A percentile compares a stretch with the other conserved stretches of the same genome.
Evolutionary conservation across 2,797 vertebrate species (phyloP).

Genomic region (Hyperoplus immaculatus): DNA sequence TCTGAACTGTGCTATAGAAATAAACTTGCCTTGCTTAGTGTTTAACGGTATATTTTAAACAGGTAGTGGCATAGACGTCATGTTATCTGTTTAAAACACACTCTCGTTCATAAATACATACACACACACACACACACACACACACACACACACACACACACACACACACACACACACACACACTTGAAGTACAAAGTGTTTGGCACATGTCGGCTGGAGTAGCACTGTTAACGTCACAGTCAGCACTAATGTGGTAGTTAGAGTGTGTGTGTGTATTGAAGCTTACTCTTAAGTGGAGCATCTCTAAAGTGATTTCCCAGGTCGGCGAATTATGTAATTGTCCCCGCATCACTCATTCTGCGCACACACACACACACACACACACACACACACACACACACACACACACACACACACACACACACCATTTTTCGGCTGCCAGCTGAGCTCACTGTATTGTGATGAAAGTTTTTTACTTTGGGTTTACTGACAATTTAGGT

Average conservation of each 20-base stretch:
- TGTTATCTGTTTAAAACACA: conserved; percentile 41
- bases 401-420: too few species aligned
- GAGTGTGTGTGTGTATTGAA: conserved; percentile 6
- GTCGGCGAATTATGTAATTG: conserved; percentile 75
- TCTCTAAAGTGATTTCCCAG: conserved; percentile 80
- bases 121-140: neutral
- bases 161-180: neutral
- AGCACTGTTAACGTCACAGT: conserved; percentile 39
- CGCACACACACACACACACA: conserved; percentile 5
- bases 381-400: conserved; percentile 9
- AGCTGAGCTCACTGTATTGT: conserved; percentile 62
- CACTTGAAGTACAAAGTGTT: neutral
- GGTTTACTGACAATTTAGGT: conserved; percentile 65
- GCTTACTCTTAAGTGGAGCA: conserved; percentile 70
- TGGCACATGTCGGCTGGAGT: conserved; percentile 41
- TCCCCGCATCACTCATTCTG: conserved; percentile 66
- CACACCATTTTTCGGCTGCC: conserved; percentile 24
- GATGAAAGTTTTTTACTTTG: conserved; percentile 47
- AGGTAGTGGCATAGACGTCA: neutral
- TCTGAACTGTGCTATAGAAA: too few species aligned
- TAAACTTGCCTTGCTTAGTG: neutral
- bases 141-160: neutral
- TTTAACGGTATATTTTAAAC: conserved; percentile 27
- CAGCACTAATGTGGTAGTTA: conserved; percentile 37
- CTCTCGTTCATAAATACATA: conserved; percentile 12